Evolutionary conservation across 1,140 invertebrate genomes (phyloP), one percentile per base, ranked within the genome.

Genomic region (Hycleus phaleratus): DNA sequence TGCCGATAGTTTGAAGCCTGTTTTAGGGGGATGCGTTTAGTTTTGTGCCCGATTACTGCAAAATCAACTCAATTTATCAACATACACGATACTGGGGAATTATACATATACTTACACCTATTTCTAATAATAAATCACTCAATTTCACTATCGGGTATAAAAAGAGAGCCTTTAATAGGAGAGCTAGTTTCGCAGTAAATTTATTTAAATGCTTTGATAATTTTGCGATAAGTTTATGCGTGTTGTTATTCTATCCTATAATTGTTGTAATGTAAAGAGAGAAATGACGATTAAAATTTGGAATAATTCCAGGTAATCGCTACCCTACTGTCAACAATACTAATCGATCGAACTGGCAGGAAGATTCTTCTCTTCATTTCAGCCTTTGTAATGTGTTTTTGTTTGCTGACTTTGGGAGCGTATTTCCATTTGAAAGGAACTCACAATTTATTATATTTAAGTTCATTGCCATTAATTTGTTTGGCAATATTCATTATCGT

Each of bases 401-500:
- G 69, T 38, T 62, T 78, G 39, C 63, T 66, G 6, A 52, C 60
- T 12, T 55, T 80, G 0, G 75, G 74, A 2, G 47, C 65, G 0
- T 79, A 74, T 62, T 76, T 78, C 50, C 70, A 70, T 10, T 51
- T 81, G 6, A 55, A 56, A 54, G 57, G 61, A 45, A 62, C 44
- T 10, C 38, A 26, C 2, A 52, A 64, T 38, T 24, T 66, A 3
- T 32, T 48, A 26, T 12, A 24, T n/a, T 64, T 48, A 9, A 46
- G 38, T 70, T 67, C 4, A 9, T 9, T 65, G 58, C 88, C 91
- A 0, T 69, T 93, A 1, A 58, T 83, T 1, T 82, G 83, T 45
- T 68, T 94, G 4, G 84, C 86, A 38, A 51, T 87, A 1, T 95
- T 89, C 72, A 87, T 90, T 32, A 69, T 87, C 25, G 78, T 85